Base-by-base conservation (phyloP, 2,888 invertebrate species). In the Gymnocheta viridis region DNA sequence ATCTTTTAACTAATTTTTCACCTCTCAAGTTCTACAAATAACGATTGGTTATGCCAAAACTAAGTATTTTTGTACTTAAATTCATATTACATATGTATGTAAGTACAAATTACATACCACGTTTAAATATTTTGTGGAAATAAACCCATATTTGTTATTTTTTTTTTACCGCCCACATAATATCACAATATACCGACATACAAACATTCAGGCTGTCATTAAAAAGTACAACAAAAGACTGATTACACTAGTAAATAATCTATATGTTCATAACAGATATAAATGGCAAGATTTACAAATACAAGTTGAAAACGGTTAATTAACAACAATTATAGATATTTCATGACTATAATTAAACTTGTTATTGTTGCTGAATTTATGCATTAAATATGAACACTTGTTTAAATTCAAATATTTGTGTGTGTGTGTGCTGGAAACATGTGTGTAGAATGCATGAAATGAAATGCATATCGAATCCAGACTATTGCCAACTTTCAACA, bases 261-360 rank as follows among this genome's bases (percentile, higher is more conserved):
- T 17, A 56, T 12, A 32, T 66, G 5, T 32, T 54, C 27, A 41
- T 64, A 29, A 41, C 60, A 62, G 60, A 77, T 41, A 62, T 12
- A 70, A 70, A 51, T 69, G 60, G 64, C 56, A 80, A 76, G 38
- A 62, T 38, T 41, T 19, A 86, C 35, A 67, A 77, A 58, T 66
- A 49, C 49, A 74, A 82, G 66, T 74, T 74, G 73, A 87, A 88
- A 89, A 87, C 89, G 88, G 88, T 87, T 89, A 89, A 89, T 89
- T 90, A 90, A 87, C 86, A 87, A 88, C 89, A 89, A 90, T 90
- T 89, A 85, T 85, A 81, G 74, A 70, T 72, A 77, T 86, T 87
- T 88, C 89, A 87, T 89, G 89, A 84, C 79, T 85, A 82, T 88
- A 89, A 90, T 90, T 89, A 89, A 87, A 72, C 47, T 29, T 64